Conservation (phyloP, 2,888 invertebrate genomes). For the Lochmaea capreae region DNA sequence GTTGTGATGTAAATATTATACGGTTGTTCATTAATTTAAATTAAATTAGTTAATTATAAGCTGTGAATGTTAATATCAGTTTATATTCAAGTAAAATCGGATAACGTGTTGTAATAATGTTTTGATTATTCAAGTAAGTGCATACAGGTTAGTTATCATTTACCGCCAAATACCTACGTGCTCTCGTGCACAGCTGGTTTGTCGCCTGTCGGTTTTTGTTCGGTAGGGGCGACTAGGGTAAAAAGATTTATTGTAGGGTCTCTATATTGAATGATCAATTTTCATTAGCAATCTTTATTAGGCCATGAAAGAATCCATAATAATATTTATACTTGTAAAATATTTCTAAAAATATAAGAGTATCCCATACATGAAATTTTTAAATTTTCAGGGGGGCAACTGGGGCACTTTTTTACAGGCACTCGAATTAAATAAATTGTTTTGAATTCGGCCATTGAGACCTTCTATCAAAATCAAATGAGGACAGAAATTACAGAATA, state of each 20-base stretch:
- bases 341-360: no score
- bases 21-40: not conserved
- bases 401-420: no score
- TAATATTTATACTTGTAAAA: no score
- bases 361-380: no score
- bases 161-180: not conserved
- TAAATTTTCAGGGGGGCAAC: no score
- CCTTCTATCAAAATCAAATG: no score
- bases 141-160: constrained; percentile 1
- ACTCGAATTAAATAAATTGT: no score
- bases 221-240: not conserved
- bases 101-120: not conserved
- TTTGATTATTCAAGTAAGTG: not conserved
- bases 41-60: not conserved
- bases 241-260: not conserved
- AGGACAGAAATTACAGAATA: no score
- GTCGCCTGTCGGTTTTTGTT: not conserved
- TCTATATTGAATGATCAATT: no score
- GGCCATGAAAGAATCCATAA: no score
- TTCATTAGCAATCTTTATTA: no score
- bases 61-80: not conserved
- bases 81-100: not conserved
- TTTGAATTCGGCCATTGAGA: no score
- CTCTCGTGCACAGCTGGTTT: not conserved
- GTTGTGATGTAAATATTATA: not conserved